Base-by-base conservation (phyloP, 2,888 invertebrate genomes). In the Belgica antarctica region DNA sequence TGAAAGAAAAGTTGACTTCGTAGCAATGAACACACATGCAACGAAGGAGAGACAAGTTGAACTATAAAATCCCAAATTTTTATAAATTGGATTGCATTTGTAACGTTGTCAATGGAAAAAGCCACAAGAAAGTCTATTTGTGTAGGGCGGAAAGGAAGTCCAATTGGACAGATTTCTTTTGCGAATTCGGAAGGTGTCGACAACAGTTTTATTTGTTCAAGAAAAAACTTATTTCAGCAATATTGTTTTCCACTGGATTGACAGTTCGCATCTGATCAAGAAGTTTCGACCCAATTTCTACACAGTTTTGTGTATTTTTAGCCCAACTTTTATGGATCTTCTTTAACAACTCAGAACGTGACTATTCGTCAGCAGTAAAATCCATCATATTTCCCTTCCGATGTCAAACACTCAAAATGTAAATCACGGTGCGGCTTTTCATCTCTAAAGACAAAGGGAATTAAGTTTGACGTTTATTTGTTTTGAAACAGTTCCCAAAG, bases 391-490 rank as follows among this genome's bases (percentile, higher is more conserved):
- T n/a, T 41, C 10, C 2, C n/a, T n/a, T 12, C 15, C n/a, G n/a
- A 5, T 41, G 41, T 41, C 41, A 41, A 10, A 15, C 41, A 2
- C 41, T 2, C n/a, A n/a, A n/a, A 34, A 34, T 34, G 36, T 34
- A 34, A 34, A 34, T 8, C 10, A 10, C 10, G 28, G 28, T 52
- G 52, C 47, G 52, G 41, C 25, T 27, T 27, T 17, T 27, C 19
- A 31, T 46, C 27, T 68, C 34, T 34, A 68, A 17, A 28, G 28
- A 68, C 68, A 68, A 68, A 68, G 27, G 22, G 47, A 57, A 68
- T 68, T 68, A 68, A 47, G 5, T 68, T 52, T 68, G 68, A 68
- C 68, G 57, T 68, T 68, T 68, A 68, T 28, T 68, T 68, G 68
- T 68, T 68, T 68, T 68, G 31, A 68, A 68, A 68, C 57, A 57